Base-by-base conservation (phyloP, 1,140 invertebrate species). In the Gyrodactylus salaris region DNA sequence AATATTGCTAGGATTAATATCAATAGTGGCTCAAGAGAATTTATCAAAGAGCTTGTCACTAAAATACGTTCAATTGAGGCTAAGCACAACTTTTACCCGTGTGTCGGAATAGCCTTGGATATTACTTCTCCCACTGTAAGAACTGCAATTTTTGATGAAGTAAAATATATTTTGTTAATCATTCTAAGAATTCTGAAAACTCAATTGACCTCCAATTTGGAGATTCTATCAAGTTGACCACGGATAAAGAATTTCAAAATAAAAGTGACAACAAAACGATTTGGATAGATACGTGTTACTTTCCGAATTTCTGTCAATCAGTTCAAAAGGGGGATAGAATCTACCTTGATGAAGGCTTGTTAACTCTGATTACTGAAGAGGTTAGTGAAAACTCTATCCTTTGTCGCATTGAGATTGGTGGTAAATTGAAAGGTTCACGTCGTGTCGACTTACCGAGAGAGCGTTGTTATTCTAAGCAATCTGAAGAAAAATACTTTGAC, bases 51-150 rank as follows among this genome's bases (percentile, higher is more conserved):
- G 25, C 25, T 25, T 25, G 26, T 71, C 24, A 24, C 25, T 1
- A 71, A 7, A 1, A 22, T 71, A 23, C 70, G 70, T 71, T 20
- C 20, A n/a, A 20, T 71, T 20, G 70, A 86, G 76, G 87, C 86
- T 20, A 25, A 24, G 20, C 25, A 24, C 19, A 71, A 71, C 20
- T 54, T 54, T n/a, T 25, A 71, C 26, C 21, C 70, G 1, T 88
- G 90, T 0, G 84, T 95, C 20, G 92, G 89, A 20, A 91, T 97
- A 79, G 92, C 91, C 27, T 82, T 96, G 34, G 92, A 97, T 78
- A 95, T 91, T 1, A 96, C 95, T 81, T 92, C 92, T 20, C 92
- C 92, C 0, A 91, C 96, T 84, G 96, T 97, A 76, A 85, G 93
- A 80, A 96, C 92, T 76, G 92, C 92, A 20, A 83, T 95, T 1